Conservation (phyloP, 1,140 invertebrate genomes). For the Habropoda laboriosa region DNA sequence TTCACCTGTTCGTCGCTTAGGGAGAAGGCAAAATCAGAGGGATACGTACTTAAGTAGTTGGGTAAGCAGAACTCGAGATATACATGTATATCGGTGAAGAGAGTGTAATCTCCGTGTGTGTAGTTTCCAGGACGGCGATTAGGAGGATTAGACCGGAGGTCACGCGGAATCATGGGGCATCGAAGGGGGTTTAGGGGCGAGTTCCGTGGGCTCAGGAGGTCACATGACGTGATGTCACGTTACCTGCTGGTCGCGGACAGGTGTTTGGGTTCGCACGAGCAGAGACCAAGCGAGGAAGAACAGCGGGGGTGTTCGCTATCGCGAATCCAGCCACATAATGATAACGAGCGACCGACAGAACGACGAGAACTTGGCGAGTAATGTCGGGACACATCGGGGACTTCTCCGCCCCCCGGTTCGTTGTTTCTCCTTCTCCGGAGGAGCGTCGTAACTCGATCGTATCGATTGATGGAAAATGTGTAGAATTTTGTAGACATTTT, state of each 20-base stretch:
- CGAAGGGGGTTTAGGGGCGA: slow-evolving; percentile 39
- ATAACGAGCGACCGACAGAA: slow-evolving; percentile 50
- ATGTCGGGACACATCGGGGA: slow-evolving; percentile 17
- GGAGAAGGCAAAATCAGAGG: too few relatives aligned
- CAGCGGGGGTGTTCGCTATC: slow-evolving; percentile 54
- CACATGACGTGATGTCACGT: slow-evolving; percentile 74
- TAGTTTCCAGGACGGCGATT: slow-evolving; percentile 57
- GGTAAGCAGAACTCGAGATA: too few relatives aligned
- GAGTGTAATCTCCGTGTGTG: slow-evolving; percentile 36
- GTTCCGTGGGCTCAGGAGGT: slow-evolving; percentile 47
- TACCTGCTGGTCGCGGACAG: slow-evolving; percentile 68
- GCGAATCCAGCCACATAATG: slow-evolving; percentile 66
- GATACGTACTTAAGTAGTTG: too few relatives aligned
- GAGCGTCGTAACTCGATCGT: background rate
- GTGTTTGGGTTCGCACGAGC: slow-evolving; percentile 69
- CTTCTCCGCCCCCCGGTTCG: too few relatives aligned
- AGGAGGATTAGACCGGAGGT: slow-evolving; percentile 58
- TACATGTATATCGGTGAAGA: too few relatives aligned
- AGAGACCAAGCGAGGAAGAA: slow-evolving; percentile 33
- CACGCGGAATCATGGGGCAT: slow-evolving; percentile 13
- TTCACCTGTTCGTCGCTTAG: too few relatives aligned
- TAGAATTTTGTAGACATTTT: too few relatives aligned
- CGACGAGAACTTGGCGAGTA: slow-evolving; percentile 42
- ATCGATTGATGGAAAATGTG: too few relatives aligned
- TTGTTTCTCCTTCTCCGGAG: background rate